A percentile compares a stretch with the other conserved stretches of the same genome.
Evolutionary conservation across 2,888 invertebrate genomes (phyloP).

Genomic region (Nomada lathburiana): DNA sequence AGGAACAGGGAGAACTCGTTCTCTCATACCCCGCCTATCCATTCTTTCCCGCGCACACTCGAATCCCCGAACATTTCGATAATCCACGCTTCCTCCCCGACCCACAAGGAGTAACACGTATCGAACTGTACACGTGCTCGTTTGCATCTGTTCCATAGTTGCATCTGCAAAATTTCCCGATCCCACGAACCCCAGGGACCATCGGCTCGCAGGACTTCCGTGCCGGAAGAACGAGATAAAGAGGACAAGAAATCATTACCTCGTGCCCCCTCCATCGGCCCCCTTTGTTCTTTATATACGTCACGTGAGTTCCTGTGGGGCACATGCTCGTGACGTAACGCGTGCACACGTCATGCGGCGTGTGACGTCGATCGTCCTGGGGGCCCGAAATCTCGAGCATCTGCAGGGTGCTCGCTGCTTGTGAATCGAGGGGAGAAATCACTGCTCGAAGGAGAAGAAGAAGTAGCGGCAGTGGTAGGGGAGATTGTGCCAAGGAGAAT

Average conservation of each 20-base stretch:
- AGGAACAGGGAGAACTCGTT: slow-evolving; percentile 17
- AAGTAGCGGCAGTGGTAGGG: slow-evolving; percentile 53
- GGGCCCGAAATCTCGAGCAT: slow-evolving; percentile 69
- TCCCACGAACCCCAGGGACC: slow-evolving; percentile 67
- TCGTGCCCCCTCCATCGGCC: slow-evolving; percentile 9
- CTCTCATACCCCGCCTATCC: neutral
- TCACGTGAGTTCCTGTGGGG: slow-evolving; percentile 64
- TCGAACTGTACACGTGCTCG: slow-evolving; percentile 49
- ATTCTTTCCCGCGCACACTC: neutral
- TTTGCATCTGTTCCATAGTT: slow-evolving; percentile 63
- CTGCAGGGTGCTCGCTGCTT: slow-evolving; percentile 42
- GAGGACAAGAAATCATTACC: slow-evolving; percentile 65
- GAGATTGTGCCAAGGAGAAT: slow-evolving; percentile 69
- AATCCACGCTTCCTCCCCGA: slow-evolving; percentile 18
- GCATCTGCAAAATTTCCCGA: slow-evolving; percentile 65
- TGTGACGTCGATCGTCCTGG: slow-evolving; percentile 74
- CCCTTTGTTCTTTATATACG: slow-evolving; percentile 59
- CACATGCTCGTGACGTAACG: slow-evolving; percentile 80
- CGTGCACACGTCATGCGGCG: slow-evolving; percentile 78
- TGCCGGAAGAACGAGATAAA: neutral
- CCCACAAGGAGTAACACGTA: slow-evolving; percentile 5
- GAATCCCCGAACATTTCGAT: slow-evolving; percentile 52
- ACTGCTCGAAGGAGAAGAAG: slow-evolving; percentile 45
- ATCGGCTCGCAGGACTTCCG: slow-evolving; percentile 8
- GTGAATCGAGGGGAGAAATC: slow-evolving; percentile 62